phyloP scores from a whole-genome alignment of 2,888 invertebrate genomes.

The Tenthredo amoena region DNA sequence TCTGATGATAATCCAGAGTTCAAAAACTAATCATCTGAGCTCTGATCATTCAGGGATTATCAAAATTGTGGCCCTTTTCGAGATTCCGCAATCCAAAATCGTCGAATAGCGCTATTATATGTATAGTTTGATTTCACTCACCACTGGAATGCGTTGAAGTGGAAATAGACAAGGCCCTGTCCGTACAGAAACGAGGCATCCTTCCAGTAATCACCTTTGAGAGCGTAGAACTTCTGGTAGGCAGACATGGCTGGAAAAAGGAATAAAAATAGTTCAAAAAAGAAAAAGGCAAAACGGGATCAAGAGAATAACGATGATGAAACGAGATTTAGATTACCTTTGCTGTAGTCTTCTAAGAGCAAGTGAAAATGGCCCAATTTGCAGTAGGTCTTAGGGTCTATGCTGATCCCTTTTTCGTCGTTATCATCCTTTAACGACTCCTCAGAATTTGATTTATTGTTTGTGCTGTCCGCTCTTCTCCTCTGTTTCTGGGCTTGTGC shows the following conservation, averaged over 20 bases:
- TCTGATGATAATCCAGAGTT: background rate
- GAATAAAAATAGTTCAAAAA: constrained; percentile 54
- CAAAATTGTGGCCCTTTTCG: background rate
- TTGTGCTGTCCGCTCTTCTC: constrained; percentile 74
- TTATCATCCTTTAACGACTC: constrained; percentile 72
- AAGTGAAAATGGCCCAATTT: constrained; percentile 98
- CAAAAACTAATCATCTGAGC: background rate
- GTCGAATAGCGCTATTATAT: background rate
- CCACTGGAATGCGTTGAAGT: constrained; percentile 97
- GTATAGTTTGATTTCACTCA: constrained; percentile 81
- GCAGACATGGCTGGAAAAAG: constrained; percentile 93
- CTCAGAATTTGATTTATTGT: constrained; percentile 66
- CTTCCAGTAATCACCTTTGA: constrained; percentile 91
- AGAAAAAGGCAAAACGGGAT: constrained; percentile 4
- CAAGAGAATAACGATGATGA: background rate
- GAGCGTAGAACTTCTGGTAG: constrained; percentile 94
- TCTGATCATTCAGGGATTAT: background rate
- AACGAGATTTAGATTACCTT: constrained; percentile 84
- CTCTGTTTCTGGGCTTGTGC: constrained; percentile 83
- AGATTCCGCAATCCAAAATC: background rate
- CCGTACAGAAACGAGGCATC: constrained; percentile 96
- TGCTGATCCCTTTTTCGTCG: constrained; percentile 85
- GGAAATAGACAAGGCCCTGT: constrained; percentile 96
- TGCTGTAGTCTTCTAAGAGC: constrained; percentile 94
- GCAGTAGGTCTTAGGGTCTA: constrained; percentile 95